These are phyloP conservation scores for Contarinia nasturtii DNA, from an alignment of 1,140 invertebrate genomes.

Conservation along the genomic window DNA sequence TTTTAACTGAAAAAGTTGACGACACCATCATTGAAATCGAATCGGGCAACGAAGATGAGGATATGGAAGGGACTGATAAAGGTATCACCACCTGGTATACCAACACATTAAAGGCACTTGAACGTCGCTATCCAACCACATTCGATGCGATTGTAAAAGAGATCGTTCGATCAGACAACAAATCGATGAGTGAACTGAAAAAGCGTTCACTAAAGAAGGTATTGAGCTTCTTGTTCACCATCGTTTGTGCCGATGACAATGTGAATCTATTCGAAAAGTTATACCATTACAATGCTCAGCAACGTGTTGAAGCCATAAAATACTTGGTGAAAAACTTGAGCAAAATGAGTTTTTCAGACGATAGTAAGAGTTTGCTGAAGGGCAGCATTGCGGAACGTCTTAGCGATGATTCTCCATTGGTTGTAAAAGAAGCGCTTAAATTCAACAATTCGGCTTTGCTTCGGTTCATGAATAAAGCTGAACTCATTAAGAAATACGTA, in stretches of 20 bases:
- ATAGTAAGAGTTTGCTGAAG: slow-evolving; percentile 28
- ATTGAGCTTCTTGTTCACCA: slow-evolving; percentile 29
- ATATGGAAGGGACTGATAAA: neutral
- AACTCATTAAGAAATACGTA: slow-evolving; percentile 15
- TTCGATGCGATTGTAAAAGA: slow-evolving; percentile 41
- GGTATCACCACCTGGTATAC: slow-evolving; percentile 26
- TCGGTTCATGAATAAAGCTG: slow-evolving; percentile 19
- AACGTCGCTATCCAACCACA: slow-evolving; percentile 39
- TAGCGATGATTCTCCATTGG: slow-evolving; percentile 31
- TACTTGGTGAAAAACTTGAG: slow-evolving; percentile 28
- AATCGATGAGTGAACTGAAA: slow-evolving; percentile 6
- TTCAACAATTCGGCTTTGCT: slow-evolving; percentile 22
- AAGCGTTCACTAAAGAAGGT: slow-evolving; percentile 15
- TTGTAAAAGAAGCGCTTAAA: slow-evolving; percentile 29
- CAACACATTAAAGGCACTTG: slow-evolving; percentile 28
- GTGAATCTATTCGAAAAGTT: slow-evolving; percentile 41
- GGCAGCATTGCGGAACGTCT: slow-evolving; percentile 34
- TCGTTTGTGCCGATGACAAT: slow-evolving; percentile 27
- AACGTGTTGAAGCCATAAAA: slow-evolving; percentile 38
- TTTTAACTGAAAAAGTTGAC: slow-evolving; percentile 4
- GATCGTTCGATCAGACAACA: slow-evolving; percentile 13
- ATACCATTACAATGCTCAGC: slow-evolving; percentile 37
- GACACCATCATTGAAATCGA: slow-evolving; percentile 24
- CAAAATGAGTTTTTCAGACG: slow-evolving; percentile 19
- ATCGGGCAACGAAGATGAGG: slow-evolving; percentile 15